Evolutionary conservation across 2,113 vertebrate genomes (phyloP).

Genomic region (Xiphophorus maculatus): DNA sequence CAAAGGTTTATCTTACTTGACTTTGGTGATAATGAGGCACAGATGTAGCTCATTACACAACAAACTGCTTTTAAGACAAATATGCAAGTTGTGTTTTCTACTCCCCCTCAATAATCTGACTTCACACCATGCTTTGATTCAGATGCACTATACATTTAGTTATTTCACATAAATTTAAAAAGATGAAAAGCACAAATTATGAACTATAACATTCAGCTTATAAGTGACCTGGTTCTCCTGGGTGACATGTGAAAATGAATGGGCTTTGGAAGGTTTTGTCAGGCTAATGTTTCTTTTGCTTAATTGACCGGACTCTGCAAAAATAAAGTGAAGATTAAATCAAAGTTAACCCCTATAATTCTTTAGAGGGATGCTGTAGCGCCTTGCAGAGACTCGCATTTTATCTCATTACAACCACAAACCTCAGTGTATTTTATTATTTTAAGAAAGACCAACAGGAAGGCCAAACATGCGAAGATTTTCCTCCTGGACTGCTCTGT

Average conservation of each 20-base stretch:
- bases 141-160: background rate
- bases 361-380: too few species aligned
- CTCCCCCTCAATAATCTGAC: conserved; percentile 14
- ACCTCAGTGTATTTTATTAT: background rate
- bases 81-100: conserved; percentile 47
- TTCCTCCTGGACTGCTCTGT: background rate
- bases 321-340: background rate
- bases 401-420: background rate
- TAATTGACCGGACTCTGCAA: background rate
- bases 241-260: background rate
- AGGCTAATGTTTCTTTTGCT: background rate
- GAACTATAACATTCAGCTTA: background rate
- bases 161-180: background rate
- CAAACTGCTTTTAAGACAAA: conserved; percentile 20
- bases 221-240: background rate
- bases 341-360: background rate
- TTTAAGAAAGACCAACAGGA: background rate
- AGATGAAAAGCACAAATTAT: background rate
- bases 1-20: conserved; percentile 29
- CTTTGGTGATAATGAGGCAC: conserved; percentile 21
- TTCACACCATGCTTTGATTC: background rate
- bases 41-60: conserved; percentile 16
- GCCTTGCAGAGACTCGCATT: background rate
- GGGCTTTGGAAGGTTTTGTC: background rate
- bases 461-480: background rate